A percentile compares a stretch with the other conserved stretches of the same genome.
These are phyloP conservation scores for Ips nitidus DNA, from an alignment of 1,140 invertebrate species.

Conservation along the genomic window DNA sequence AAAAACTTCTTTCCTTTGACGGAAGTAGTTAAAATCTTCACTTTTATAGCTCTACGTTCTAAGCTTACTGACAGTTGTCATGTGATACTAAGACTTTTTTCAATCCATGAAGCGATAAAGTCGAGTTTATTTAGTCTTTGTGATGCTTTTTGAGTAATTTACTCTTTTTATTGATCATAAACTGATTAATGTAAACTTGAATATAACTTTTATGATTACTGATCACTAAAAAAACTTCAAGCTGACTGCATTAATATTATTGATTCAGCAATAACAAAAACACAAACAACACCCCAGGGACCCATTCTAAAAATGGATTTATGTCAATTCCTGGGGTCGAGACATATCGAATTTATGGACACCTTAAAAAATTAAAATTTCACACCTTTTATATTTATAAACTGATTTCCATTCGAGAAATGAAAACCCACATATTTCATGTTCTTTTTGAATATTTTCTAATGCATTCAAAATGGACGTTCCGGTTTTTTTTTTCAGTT, in stretches of 20 bases:
- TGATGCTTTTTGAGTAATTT: too few species aligned
- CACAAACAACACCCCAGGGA: slow-evolving; percentile 1
- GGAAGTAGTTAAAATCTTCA: too few species aligned
- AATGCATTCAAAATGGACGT: not conserved
- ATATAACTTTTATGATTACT: too few species aligned
- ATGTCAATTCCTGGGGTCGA: slow-evolving; percentile 1
- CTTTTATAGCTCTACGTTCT: too few species aligned
- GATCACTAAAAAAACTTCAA: too few species aligned
- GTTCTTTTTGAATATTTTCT: not conserved
- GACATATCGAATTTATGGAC: slow-evolving; percentile 1
- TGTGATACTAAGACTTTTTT: too few species aligned
- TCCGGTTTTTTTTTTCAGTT: not conserved
- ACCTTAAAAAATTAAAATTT: slow-evolving; percentile 2
- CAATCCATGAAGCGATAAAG: too few species aligned
- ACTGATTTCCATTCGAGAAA: slow-evolving; percentile 2
- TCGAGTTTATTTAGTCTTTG: too few species aligned
- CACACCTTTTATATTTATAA: slow-evolving; percentile 2
- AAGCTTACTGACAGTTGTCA: too few species aligned
- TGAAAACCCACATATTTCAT: not conserved
- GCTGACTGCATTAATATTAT: not conserved
- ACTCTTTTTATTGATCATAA: too few species aligned
- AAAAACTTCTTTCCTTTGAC: too few species aligned
- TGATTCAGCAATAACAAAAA: not conserved
- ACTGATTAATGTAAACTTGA: too few species aligned
- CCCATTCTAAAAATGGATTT: not conserved